phyloP scores from a whole-genome alignment of 2,888 invertebrate species.

The Xestia xanthographa region DNA sequence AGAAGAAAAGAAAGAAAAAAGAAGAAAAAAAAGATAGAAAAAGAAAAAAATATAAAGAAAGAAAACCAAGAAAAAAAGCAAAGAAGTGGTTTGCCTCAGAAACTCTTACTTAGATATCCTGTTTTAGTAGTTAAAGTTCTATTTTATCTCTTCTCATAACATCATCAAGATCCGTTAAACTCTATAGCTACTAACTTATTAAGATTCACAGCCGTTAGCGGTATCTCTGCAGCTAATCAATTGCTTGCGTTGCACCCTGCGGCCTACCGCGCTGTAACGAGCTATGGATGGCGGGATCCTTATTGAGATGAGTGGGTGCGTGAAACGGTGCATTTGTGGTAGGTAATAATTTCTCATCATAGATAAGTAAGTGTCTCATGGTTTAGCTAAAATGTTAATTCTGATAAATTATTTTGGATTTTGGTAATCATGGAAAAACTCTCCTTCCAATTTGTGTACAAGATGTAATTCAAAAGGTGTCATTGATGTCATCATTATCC shows the following conservation, averaged over 20 bases:
- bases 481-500: not conserved
- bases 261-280: not conserved
- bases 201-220: not conserved
- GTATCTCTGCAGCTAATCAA: constrained; percentile 9
- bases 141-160: not conserved
- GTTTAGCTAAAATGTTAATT: not conserved
- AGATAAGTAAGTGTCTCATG: not conserved
- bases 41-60: no score
- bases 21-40: no score
- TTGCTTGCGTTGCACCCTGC: not conserved
- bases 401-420: not conserved
- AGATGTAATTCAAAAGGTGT: not conserved
- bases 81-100: no score
- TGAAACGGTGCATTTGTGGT: not conserved
- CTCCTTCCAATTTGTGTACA: not conserved
- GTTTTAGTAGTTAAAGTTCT: not conserved
- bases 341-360: not conserved
- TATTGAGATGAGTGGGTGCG: not conserved
- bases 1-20: no score
- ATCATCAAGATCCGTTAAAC: not conserved
- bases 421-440: not conserved
- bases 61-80: no score
- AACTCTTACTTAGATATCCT: not conserved
- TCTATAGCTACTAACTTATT: not conserved
- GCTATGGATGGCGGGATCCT: not conserved